Evolutionary conservation across 1,140 invertebrate species (phyloP).

Genomic region (Arctopsyche grandis): DNA sequence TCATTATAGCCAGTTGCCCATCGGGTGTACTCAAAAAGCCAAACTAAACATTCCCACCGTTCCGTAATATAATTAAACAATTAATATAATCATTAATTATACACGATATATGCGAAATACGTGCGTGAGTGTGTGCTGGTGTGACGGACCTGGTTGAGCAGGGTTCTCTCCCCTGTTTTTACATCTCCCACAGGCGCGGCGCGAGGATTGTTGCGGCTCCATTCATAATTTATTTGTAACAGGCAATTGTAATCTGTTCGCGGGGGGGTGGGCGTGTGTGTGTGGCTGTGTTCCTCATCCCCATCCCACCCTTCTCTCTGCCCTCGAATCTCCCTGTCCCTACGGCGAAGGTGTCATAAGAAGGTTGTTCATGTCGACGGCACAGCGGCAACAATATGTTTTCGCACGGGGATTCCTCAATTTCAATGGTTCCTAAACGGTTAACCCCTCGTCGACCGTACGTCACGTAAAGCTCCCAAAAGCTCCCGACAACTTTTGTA

Average conservation of each 20-base stretch:
- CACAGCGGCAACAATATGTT: slow-evolving; percentile 45
- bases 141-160: neutral
- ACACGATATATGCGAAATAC: neutral
- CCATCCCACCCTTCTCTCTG: neutral
- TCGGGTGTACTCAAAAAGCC: no score
- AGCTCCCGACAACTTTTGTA: no score
- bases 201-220: slow-evolving; percentile 32
- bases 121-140: neutral
- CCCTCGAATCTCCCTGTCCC: neutral
- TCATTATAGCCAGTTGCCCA: no score
- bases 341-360: slow-evolving; percentile 47
- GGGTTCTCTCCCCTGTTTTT: slow-evolving; percentile 34
- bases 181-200: slow-evolving; percentile 35
- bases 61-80: no score
- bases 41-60: no score
- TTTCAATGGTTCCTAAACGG: slow-evolving; percentile 23
- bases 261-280: neutral
- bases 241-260: slow-evolving; percentile 54
- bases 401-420: slow-evolving; percentile 40
- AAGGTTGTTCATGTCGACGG: slow-evolving; percentile 43
- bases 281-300: slow-evolving; percentile 3
- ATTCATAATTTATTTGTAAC: slow-evolving; percentile 55
- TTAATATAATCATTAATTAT: no score
- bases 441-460: neutral
- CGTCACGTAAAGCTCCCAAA: no score